Base-by-base conservation (phyloP, 1,140 invertebrate species). In the Goniozus legneri region DNA sequence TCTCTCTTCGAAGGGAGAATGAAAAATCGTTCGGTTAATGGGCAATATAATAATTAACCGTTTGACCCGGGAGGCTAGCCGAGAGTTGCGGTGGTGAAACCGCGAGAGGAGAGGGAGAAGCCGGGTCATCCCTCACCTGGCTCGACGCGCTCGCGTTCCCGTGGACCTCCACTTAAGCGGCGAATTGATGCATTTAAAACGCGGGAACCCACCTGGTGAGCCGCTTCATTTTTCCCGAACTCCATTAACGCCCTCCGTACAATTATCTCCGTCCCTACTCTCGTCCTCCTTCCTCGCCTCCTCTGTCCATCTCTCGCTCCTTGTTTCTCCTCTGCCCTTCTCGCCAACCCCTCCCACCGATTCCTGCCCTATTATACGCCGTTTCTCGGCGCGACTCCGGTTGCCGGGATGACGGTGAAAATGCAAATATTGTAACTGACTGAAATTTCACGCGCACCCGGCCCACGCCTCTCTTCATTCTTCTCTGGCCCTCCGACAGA, bases 41-140 rank as follows among this genome's bases (percentile, higher is more conserved):
- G 55, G 41, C 63, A 54, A 65, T 60, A 56, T 62, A 61, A 64
- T 65, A 67, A 65, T 67, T 63, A 65, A 57, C 56, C 52, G 51
- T 44, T 59, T 61, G 62, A 58, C 54, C 55, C 45, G 51, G 46
- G 45, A 50, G 52, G 8, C 43, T 38, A 18, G 3, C 8, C 24
- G 18, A 10, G 42, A 52, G 39, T 22, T 14, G 27, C 39, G 46
- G n/a, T 39, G 30, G 19, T 8, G 21, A 34, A 35, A 27, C n/a
- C n/a, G n/a, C n/a, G n/a, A 27, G 24, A 43, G 20, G 41, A 43
- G 27, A 43, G 24, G 21, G 27, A 34, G 18, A 47, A 60, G 50
- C 44, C 40, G 44, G 56, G 37, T 58, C 58, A 38, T 59, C 61
- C 56, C 58, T 61, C 53, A 60, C 52, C 61, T 62, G 58, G 56